Base-by-base conservation (phyloP, 2,888 invertebrate species). In the Apodemia mormo region DNA sequence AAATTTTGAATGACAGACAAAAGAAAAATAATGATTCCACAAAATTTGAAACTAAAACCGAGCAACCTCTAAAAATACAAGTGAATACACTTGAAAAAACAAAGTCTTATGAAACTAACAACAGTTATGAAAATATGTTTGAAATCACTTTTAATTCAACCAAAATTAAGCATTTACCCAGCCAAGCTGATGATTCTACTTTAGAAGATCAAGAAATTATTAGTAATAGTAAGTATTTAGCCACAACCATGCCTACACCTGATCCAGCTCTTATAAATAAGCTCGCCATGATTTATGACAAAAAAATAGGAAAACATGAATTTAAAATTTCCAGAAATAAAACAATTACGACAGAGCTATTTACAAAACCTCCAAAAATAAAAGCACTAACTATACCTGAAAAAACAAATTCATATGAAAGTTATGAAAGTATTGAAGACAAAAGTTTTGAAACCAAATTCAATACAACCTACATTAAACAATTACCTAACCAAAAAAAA, bases 241-340 rank as follows among this genome's bases (percentile, higher is more conserved):
- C 58, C 12, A 30, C 58, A 61, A 61, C 45, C 10, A 45, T 45
- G 10, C 10, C 45, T 45, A 9, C 45, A 12, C 14, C 61, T 30
- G 30, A 12, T 40, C 67, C 68, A 49, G 49, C 68, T 45, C 72
- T 78, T 10, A 80, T 78, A 58, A 81, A 81, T 65, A 84, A 84
- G 49, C 79, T 85, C 61, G 87, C 92, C 6, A 85, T 87, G 71
- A 92, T 93, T 66, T 86, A 86, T 77, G 93, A 92, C 79, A 92
- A 92, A 8, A 92, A 77, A 83, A 70, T 84, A 81, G 72, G 84
- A 88, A 71, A 86, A 83, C 76, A 81, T 90, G 77, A 87, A 78
- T 74, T 82, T 81, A 68, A 89, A 82, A 77, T 74, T 87, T 65
- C 87, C 86, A 76, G 87, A 88, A 77, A 87, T 91, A 68, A 89